Evolutionary conservation across 2,888 invertebrate species (phyloP).

Genomic region (Acronicta alni): DNA sequence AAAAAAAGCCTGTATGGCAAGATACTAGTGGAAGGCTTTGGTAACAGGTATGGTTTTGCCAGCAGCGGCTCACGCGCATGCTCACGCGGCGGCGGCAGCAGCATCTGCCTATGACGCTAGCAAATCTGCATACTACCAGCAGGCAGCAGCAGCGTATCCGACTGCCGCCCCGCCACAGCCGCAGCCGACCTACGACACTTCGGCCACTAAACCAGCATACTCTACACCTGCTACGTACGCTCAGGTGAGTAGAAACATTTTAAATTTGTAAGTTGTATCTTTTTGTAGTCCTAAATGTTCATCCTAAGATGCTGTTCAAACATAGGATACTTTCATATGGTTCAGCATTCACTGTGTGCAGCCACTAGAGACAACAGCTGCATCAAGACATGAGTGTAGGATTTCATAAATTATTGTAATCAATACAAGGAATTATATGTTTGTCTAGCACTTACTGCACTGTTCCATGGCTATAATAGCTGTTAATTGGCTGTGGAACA

Average conservation of each 20-base stretch:
- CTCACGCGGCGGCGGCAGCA: slow-evolving; percentile 87
- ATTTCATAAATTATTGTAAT: no score
- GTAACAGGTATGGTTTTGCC: slow-evolving; percentile 52
- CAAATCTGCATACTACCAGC: slow-evolving; percentile 95
- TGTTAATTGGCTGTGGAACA: no score
- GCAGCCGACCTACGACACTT: slow-evolving; percentile 89
- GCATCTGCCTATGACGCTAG: slow-evolving; percentile 94
- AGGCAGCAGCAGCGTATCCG: slow-evolving; percentile 92
- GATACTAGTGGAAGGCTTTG: slow-evolving; percentile 42
- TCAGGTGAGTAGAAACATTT: slow-evolving; percentile 81
- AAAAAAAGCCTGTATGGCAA: slow-evolving; percentile 6
- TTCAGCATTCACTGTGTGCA: no score
- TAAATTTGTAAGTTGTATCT: no score
- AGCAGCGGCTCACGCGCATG: slow-evolving; percentile 84
- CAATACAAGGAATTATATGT: no score
- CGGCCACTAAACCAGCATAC: slow-evolving; percentile 91
- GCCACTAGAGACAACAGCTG: no score
- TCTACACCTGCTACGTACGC: slow-evolving; percentile 92
- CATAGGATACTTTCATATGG: no score
- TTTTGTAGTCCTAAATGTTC: background rate
- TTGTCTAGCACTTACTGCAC: no score
- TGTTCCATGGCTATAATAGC: no score
- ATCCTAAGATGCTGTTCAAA: no score
- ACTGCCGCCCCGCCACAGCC: slow-evolving; percentile 89
- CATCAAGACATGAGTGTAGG: no score